Conservation (phyloP, 1,140 invertebrate species). For the Lasaia peninsularis region DNA sequence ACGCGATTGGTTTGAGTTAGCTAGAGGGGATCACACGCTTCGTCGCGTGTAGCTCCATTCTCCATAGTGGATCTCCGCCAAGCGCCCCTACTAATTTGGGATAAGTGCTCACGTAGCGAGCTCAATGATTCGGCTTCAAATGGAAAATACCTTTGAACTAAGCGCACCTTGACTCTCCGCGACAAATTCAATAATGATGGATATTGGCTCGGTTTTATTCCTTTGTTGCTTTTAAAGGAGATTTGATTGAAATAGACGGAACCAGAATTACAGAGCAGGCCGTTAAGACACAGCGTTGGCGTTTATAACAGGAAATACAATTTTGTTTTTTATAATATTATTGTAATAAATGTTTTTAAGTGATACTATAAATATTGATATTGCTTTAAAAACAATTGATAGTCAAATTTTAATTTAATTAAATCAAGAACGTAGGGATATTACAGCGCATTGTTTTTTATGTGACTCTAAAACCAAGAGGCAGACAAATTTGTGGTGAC, state of each 20-base stretch:
- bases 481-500: too few relatives aligned
- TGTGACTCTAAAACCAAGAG: too few relatives aligned
- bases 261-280: not conserved
- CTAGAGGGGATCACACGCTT: constrained; percentile 47
- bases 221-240: constrained; percentile 12
- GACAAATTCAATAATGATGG: constrained; percentile 18
- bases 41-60: constrained; percentile 39
- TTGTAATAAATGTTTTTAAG: too few relatives aligned
- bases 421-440: too few relatives aligned
- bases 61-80: constrained; percentile 32
- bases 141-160: constrained; percentile 51
- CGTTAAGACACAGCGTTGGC: too few relatives aligned
- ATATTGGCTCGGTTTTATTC: constrained; percentile 10
- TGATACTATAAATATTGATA: too few relatives aligned
- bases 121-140: constrained; percentile 45
- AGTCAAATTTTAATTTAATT: too few relatives aligned
- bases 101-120: constrained; percentile 53
- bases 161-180: constrained; percentile 22
- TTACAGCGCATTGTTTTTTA: too few relatives aligned
- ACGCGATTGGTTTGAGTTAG: constrained; percentile 33
- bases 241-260: constrained; percentile 8
- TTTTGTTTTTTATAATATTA: too few relatives aligned
- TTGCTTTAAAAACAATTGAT: too few relatives aligned
- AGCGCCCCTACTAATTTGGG: constrained; percentile 53
- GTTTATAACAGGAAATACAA: too few relatives aligned